Base-by-base conservation (phyloP, 2,888 invertebrate species). In the Biston betularia region DNA sequence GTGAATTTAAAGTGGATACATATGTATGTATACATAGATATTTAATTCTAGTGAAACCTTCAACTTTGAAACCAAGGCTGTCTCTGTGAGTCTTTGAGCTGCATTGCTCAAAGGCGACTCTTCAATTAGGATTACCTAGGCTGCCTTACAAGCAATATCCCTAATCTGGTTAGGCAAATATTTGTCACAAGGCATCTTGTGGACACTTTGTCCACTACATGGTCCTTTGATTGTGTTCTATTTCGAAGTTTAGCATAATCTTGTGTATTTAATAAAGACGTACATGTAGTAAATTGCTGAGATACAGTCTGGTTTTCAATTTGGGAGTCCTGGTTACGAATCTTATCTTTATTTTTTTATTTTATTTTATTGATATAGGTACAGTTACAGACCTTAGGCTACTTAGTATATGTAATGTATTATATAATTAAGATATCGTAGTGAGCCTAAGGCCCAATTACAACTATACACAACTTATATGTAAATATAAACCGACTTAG, bases 111-210 rank as follows among this genome's bases (percentile, higher is more conserved):
- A 62, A 61, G 69, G 68, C 60, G 58, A 56, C 57, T 62, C 59
- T 52, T 56, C 70, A 65, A 65, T 68, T 68, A 68, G 53, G 67
- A 61, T 52, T 66, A 63, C 56, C 63, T 63, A 14, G 67, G 56
- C 40, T 63, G 60, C 59, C 52, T 57, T 57, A 42, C 63, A 60
- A 55, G 69, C 64, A 59, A 66, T 65, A 67, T 65, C 66, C 59
- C 59, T 60, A 64, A 65, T 59, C 69, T 57, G 56, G 44, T 44
- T 67, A 52, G 11, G 66, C 67, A 70, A 72, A 72, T 70, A 69
- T 72, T 72, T 72, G 66, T 55, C 63, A 67, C 59, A 63, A 45
- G 48, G 68, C 60, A 61, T 45, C 54, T 53, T 55, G 71, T 68
- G 58, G 69, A 68, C 54, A 68, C 63, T 72, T 65, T 63, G 65